phyloP scores from a whole-genome alignment of 1,140 invertebrate species.

The Anastrepha ludens region DNA sequence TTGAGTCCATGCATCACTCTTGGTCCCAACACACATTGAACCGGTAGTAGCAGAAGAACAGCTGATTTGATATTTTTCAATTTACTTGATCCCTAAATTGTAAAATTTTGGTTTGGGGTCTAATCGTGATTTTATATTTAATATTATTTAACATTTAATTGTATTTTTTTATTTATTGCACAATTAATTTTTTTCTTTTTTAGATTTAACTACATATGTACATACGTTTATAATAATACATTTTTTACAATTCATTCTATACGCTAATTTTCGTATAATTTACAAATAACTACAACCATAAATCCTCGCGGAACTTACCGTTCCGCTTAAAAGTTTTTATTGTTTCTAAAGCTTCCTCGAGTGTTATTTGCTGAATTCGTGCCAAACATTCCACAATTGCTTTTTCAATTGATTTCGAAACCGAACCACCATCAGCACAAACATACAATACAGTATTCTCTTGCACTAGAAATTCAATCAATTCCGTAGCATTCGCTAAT shows the following conservation, averaged over 20 bases:
- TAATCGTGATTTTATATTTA: too few species aligned
- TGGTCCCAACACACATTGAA: too few species aligned
- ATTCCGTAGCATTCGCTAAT: conserved; percentile 74
- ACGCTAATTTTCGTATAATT: not conserved
- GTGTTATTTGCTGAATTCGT: conserved; percentile 70
- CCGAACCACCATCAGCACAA: conserved; percentile 85
- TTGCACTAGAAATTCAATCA: conserved; percentile 78
- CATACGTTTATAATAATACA: not conserved
- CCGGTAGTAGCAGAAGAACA: too few species aligned
- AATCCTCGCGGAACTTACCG: conserved; percentile 77
- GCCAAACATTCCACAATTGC: conserved; percentile 77
- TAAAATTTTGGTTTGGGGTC: too few species aligned
- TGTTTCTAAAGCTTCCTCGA: conserved; percentile 71
- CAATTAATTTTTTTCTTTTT: too few species aligned
- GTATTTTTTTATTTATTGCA: too few species aligned
- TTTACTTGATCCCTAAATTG: too few species aligned
- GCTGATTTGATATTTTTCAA: too few species aligned
- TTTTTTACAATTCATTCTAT: not conserved
- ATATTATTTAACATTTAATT: too few species aligned
- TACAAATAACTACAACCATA: conserved; percentile 75
- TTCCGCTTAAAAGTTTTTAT: conserved; percentile 74
- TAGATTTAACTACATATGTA: not conserved
- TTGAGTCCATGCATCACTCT: too few species aligned
- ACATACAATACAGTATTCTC: conserved; percentile 79
- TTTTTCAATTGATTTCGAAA: conserved; percentile 82